Conservation (phyloP, 2,797 vertebrate genomes). For the Trichosurus vulpecula region DNA sequence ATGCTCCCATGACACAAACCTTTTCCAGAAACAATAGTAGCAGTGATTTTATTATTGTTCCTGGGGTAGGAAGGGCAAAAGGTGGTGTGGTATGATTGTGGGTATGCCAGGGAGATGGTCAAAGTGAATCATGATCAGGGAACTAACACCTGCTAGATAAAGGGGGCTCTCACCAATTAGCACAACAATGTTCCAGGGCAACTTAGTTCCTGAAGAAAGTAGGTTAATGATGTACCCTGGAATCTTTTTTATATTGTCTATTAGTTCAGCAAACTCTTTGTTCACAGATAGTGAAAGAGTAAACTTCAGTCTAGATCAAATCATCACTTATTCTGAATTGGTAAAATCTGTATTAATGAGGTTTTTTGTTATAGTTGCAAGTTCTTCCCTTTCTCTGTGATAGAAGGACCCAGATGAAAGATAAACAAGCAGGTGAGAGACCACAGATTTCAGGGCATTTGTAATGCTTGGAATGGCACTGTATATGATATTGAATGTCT, state of each 20-base stretch:
- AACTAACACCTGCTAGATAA: not conserved
- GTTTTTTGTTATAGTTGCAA: not conserved
- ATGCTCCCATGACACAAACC: not conserved
- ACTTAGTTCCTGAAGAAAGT: not conserved
- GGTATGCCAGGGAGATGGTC: not conserved
- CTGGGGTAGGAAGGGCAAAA: not conserved
- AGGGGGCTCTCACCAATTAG: not conserved
- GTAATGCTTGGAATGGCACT: not conserved
- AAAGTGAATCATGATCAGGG: not conserved
- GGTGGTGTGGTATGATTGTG: not conserved
- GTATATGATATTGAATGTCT: not conserved
- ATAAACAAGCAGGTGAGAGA: not conserved
- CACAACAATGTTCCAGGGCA: not conserved
- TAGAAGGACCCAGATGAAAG: not conserved
- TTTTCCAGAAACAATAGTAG: not conserved
- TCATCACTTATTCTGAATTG: not conserved
- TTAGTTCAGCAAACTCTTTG: not conserved
- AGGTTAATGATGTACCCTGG: not conserved
- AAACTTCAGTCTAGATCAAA: not conserved
- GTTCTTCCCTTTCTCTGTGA: not conserved
- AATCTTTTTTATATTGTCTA: not conserved
- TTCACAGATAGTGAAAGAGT: not conserved
- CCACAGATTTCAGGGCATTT: not conserved
- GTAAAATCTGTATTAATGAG: not conserved
- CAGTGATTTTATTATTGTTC: not conserved